Evolutionary conservation across 2,797 vertebrate genomes (phyloP).

Genomic region (Tolypeutes matacus): DNA sequence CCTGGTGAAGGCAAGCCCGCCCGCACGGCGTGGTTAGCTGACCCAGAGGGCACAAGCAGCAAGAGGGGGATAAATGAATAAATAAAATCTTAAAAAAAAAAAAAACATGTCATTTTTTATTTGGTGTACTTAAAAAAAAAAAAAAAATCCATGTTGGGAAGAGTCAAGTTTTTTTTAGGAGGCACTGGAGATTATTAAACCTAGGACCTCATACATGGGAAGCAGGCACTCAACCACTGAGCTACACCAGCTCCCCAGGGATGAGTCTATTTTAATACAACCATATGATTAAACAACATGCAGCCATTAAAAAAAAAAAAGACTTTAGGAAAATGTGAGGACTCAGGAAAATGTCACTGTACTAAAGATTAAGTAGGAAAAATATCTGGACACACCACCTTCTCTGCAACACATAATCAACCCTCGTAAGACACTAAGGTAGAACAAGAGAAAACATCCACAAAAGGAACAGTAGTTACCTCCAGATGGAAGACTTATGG

Average conservation of each 20-base stretch:
- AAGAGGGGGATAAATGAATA: too few species aligned
- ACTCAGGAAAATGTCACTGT: accelerated
- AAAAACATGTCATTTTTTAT: neutral
- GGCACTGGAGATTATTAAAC: too few species aligned
- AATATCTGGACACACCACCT: accelerated
- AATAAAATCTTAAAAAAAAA: too few species aligned
- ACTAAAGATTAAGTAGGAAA: neutral
- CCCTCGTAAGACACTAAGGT: neutral
- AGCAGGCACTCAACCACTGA: too few species aligned
- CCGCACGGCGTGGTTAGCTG: too few species aligned
- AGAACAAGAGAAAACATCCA: neutral
- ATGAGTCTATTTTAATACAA: neutral
- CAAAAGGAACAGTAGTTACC: accelerated
- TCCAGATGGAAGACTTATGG: accelerated
- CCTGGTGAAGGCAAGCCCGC: too few species aligned
- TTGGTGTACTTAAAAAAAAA: neutral
- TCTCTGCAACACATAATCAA: accelerated
- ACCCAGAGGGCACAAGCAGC: too few species aligned
- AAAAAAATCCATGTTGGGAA: neutral
- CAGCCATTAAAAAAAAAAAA: neutral
- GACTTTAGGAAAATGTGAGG: neutral
- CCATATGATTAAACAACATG: neutral
- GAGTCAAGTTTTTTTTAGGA: neutral
- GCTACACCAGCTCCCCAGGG: neutral
- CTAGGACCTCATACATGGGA: too few species aligned